Evolutionary conservation across 2,797 vertebrate genomes (phyloP).

Genomic region (Phalanger gymnotis): DNA sequence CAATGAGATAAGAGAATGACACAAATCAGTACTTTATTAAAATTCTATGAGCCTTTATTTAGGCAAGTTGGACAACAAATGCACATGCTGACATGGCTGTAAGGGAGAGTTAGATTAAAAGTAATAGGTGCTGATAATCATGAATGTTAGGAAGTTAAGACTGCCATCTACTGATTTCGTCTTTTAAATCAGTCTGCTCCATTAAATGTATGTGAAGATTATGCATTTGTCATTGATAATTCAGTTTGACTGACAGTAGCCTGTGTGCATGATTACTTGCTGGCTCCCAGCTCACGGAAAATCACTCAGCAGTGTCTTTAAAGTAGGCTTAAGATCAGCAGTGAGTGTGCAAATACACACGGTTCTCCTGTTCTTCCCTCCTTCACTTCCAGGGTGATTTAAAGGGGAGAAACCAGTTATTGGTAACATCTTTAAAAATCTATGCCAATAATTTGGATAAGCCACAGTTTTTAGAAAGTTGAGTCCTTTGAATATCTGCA

Average conservation of each 20-base stretch:
- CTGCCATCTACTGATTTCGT: conserved; percentile 96
- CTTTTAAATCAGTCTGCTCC: conserved; percentile 80
- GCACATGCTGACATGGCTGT: conserved; percentile 42
- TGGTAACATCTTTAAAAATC: conserved; percentile 71
- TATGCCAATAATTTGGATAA: conserved; percentile 63
- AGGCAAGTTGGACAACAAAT: conserved; percentile 71
- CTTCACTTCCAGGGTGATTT: conserved; percentile 45
- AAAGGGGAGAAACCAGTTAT: conserved; percentile 68
- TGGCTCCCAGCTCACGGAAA: conserved; percentile 83
- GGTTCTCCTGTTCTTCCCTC: conserved; percentile 3
- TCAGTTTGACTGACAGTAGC: conserved; percentile 85
- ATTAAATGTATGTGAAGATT: conserved; percentile 67
- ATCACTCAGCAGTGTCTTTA: conserved; percentile 89
- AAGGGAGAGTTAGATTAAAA: conserved; percentile 72
- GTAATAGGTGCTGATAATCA: conserved; percentile 57
- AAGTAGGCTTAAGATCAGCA: conserved; percentile 79
- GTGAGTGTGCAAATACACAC: conserved; percentile 38
- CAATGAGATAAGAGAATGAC: conserved; percentile 64
- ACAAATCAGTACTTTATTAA: conserved; percentile 74
- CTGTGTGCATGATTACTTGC: conserved; percentile 85
- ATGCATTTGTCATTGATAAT: conserved; percentile 83
- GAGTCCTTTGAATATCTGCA: conserved; percentile 56
- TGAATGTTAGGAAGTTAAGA: conserved; percentile 89
- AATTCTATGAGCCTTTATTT: conserved; percentile 67
- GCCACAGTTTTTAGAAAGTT: conserved; percentile 67